Evolutionary conservation across 2,888 invertebrate genomes (phyloP), one percentile per base, ranked within the genome.

Genomic region (Caenorhabditis sp.): DNA sequence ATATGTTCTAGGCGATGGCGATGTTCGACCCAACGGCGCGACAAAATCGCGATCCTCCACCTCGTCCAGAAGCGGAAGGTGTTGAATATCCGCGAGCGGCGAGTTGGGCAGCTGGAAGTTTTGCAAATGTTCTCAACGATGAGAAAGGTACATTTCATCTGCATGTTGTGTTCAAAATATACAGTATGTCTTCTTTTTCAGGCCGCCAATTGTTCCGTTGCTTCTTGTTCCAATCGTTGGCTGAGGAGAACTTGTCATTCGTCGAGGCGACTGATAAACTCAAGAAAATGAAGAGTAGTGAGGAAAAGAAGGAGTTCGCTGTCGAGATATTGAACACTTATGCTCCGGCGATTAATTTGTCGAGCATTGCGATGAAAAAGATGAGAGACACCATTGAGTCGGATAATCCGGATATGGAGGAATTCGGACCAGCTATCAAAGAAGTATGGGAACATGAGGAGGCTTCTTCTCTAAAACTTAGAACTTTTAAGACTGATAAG

Each of bases 81-180:
- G 80, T 87, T 38, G 87, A 87, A 61, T 87, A 87, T 62, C 85
- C 85, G 1, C 62, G 86, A 23, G 87, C 87, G 3, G 85, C 87
- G 10, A 77, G 81, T 17, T 87, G 87, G 87, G 78, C 80, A 12
- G 69, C 81, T 20, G 80, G 83, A 21, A 84, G 76, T 50, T 83
- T 85, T 59, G 69, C 66, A 56, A 84, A 84, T 52, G 80, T 87
- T 12, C 73, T 87, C 57, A 70, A 70, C 14, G 87, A 87, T 58
- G 73, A 84, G 8, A 83, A 84, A 73, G 87, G 85, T 82, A n/a
- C 8, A 31, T 43, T 5, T 36, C 7, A 36, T 36, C 36, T 36
- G 10, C 36, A 36, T n/a, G n/a, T n/a, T n/a, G n/a, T n/a, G n/a
- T n/a, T n/a, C n/a, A n/a, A n/a, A n/a, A n/a, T n/a, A 14, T 3